A percentile compares a stretch with the other conserved stretches of the same genome.
phyloP scores from a whole-genome alignment of 2,113 vertebrate species.

The Murina feae region DNA sequence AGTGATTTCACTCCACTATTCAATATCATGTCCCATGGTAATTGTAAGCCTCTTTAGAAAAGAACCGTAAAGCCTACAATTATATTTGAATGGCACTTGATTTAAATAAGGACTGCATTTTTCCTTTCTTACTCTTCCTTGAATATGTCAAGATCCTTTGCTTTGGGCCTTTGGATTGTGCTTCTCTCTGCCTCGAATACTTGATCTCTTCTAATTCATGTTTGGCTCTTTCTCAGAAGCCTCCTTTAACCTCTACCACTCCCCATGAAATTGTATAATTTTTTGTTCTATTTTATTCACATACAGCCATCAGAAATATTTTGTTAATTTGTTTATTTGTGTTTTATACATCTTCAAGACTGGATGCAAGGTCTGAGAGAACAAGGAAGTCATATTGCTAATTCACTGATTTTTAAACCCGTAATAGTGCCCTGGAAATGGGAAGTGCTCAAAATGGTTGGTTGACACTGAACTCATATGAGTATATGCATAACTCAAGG shows the following conservation, averaged over 20 bases:
- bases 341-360: background rate
- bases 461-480: too few relatives aligned
- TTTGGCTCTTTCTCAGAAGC: background rate
- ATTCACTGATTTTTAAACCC: background rate
- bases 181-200: background rate
- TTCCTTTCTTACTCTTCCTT: background rate
- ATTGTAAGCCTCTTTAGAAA: constrained; percentile 14
- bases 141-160: background rate
- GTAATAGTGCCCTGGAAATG: background rate
- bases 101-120: constrained; percentile 18
- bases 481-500: too few relatives aligned
- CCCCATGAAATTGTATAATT: background rate
- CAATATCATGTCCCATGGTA: constrained; percentile 18
- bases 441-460: background rate
- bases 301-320: background rate
- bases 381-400: background rate
- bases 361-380: background rate
- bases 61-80: constrained; percentile 23
- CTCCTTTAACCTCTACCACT: background rate
- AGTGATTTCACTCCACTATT: constrained; percentile 1
- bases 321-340: background rate
- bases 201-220: background rate
- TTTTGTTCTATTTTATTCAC: background rate
- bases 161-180: background rate
- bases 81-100: constrained; percentile 51